Conservation (phyloP, 30 jellyfish, hydroid and myxozoan species). For the Chrysaora quinquecirrha region DNA sequence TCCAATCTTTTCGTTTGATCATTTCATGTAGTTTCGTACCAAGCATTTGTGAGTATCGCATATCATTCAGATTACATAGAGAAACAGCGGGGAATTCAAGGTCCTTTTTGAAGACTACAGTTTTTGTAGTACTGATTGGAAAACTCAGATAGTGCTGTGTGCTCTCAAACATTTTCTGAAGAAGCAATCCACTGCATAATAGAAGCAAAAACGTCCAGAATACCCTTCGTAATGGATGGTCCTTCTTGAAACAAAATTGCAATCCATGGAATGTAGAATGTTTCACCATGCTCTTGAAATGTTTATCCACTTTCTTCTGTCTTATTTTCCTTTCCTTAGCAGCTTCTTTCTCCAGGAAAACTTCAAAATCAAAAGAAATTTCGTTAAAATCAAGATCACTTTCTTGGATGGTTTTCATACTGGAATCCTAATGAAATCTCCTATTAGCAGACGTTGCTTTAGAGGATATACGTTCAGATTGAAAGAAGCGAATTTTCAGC, state of each 20-base stretch:
- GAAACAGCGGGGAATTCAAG: slow-evolving; percentile 92
- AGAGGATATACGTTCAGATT: too few species aligned
- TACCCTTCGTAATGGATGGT: slow-evolving; percentile 70
- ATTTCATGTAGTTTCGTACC: slow-evolving; percentile 79
- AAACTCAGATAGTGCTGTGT: slow-evolving; percentile 66
- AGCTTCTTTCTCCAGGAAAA: slow-evolving; percentile 43
- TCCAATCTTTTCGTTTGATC: slow-evolving; percentile 7
- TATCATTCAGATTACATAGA: slow-evolving; percentile 83
- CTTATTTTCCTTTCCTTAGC: slow-evolving; percentile 44
- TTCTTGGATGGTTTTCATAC: too few species aligned
- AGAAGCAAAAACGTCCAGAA: slow-evolving; percentile 69
- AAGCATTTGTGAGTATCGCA: slow-evolving; percentile 62
- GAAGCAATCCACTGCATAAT: slow-evolving; percentile 61
- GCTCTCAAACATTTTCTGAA: slow-evolving; percentile 79
- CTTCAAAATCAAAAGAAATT: slow-evolving; percentile 26
- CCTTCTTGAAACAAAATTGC: slow-evolving; percentile 77
- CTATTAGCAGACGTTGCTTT: too few species aligned
- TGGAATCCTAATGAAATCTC: too few species aligned
- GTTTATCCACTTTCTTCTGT: slow-evolving; percentile 50
- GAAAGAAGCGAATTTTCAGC: too few species aligned
- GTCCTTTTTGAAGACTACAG: slow-evolving; percentile 40
- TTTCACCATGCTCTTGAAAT: slow-evolving; percentile 53
- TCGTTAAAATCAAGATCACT: too few species aligned
- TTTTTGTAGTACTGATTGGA: slow-evolving; percentile 80
- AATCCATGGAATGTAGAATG: slow-evolving; percentile 88